phyloP scores from a whole-genome alignment of 2,888 invertebrate species.

The Volucella bombylans region DNA sequence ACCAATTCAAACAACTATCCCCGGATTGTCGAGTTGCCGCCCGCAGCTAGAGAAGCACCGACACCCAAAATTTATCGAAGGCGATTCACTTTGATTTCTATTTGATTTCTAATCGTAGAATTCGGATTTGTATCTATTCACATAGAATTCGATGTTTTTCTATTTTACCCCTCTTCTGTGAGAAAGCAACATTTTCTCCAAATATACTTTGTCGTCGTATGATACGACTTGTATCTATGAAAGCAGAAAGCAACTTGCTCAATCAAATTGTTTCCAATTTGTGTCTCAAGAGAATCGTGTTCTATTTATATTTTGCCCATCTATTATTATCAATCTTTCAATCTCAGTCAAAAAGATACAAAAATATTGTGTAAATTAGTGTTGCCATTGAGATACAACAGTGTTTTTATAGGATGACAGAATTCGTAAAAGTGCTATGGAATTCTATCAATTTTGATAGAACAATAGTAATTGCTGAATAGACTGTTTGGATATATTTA shows the following conservation, averaged over 20 bases:
- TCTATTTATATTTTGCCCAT: conserved; percentile 55
- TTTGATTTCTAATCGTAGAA: conserved; percentile 59
- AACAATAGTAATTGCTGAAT: too few species aligned
- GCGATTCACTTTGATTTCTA: conserved; percentile 57
- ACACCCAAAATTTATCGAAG: conserved; percentile 33
- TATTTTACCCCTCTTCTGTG: conserved; percentile 36
- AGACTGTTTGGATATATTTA: too few species aligned
- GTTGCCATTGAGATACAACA: too few species aligned
- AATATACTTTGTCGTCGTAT: neutral
- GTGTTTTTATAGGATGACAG: too few species aligned
- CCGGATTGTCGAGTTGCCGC: neutral
- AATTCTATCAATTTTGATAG: too few species aligned
- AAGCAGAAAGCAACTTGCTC: neutral
- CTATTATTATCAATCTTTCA: conserved; percentile 42
- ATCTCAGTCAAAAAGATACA: conserved; percentile 4
- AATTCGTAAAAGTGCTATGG: too few species aligned
- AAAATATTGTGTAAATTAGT: neutral
- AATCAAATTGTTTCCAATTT: conserved; percentile 1
- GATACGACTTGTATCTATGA: too few species aligned
- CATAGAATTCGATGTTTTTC: conserved; percentile 55
- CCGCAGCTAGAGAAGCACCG: neutral
- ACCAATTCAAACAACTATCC: too few species aligned
- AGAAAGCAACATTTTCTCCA: neutral
- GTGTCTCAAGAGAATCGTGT: conserved; percentile 19
- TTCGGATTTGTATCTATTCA: conserved; percentile 51